Evolutionary conservation across 2,888 invertebrate species (phyloP).

Genomic region (Campaea margaritaria): DNA sequence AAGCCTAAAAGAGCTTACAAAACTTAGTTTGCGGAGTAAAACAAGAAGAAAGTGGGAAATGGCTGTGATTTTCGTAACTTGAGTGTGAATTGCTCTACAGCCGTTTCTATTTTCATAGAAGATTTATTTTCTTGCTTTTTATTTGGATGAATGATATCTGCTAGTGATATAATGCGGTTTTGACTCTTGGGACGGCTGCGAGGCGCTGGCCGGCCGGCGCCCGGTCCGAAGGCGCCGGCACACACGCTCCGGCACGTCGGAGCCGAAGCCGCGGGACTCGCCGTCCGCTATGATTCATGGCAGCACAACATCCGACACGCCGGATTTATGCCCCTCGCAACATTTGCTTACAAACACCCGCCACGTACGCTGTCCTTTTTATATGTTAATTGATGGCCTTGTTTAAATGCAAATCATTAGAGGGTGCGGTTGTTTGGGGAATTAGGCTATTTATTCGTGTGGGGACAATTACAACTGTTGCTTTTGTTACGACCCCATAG

Average conservation of each 20-base stretch:
- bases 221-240: background rate
- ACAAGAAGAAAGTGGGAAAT: conserved; percentile 24
- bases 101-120: conserved; percentile 4
- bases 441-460: conserved; percentile 15
- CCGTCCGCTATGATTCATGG: conserved; percentile 40
- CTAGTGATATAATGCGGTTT: too few species aligned
- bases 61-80: conserved; percentile 12
- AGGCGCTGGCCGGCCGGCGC: background rate
- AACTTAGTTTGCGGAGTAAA: conserved; percentile 27
- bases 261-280: conserved; percentile 11
- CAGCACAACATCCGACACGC: conserved; percentile 45
- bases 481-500: conserved; percentile 21
- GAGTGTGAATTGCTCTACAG: conserved; percentile 9
- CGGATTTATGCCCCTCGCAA: conserved; percentile 49
- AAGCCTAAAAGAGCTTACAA: conserved; percentile 32
- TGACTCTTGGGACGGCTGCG: too few species aligned
- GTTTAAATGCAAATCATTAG: conserved; percentile 45
- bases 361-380: conserved; percentile 42
- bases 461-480: conserved; percentile 20
- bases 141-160: background rate
- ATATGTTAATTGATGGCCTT: conserved; percentile 46
- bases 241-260: background rate
- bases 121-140: background rate
- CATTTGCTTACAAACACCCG: conserved; percentile 42
- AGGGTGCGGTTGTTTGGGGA: conserved; percentile 26